Evolutionary conservation across 1,140 invertebrate species (phyloP).

Genomic region (Lordiphosa mommai): DNA sequence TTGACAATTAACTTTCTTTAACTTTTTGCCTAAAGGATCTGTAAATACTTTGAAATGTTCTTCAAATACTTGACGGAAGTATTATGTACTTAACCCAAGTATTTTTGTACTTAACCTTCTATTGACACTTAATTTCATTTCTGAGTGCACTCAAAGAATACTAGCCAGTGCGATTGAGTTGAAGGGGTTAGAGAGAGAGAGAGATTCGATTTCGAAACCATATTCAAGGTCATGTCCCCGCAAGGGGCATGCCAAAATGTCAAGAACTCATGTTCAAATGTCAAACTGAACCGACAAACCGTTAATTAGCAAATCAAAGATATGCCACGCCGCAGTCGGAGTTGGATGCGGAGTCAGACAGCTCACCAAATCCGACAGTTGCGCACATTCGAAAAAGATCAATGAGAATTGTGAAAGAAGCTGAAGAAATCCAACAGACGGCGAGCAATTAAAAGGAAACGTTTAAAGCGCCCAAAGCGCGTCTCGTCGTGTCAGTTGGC

Average conservation of each 20-base stretch:
- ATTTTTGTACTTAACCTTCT: no score
- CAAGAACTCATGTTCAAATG: conserved; percentile 76
- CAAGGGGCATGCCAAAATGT: conserved; percentile 44
- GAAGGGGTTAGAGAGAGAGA: no score
- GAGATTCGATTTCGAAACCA: no score
- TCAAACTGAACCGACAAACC: conserved; percentile 76
- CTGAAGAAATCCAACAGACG: conserved; percentile 69
- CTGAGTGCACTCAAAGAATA: no score
- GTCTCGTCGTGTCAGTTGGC: conserved; percentile 46
- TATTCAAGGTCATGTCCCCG: no score
- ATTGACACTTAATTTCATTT: no score
- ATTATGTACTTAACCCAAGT: no score
- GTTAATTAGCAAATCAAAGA: conserved; percentile 78
- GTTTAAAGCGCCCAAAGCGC: conserved; percentile 75
- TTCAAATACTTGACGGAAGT: no score
- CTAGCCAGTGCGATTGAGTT: no score
- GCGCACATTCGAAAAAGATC: conserved; percentile 77
- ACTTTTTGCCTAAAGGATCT: no score
- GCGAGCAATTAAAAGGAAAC: conserved; percentile 72
- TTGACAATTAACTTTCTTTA: no score
- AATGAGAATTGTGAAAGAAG: conserved; percentile 77
- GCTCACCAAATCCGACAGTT: conserved; percentile 72
- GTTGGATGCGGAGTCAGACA: conserved; percentile 31
- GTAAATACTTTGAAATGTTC: no score
- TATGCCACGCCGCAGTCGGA: conserved; percentile 58